Base-by-base conservation (phyloP, 2,797 vertebrate species). In the Phataginus tricuspis region DNA sequence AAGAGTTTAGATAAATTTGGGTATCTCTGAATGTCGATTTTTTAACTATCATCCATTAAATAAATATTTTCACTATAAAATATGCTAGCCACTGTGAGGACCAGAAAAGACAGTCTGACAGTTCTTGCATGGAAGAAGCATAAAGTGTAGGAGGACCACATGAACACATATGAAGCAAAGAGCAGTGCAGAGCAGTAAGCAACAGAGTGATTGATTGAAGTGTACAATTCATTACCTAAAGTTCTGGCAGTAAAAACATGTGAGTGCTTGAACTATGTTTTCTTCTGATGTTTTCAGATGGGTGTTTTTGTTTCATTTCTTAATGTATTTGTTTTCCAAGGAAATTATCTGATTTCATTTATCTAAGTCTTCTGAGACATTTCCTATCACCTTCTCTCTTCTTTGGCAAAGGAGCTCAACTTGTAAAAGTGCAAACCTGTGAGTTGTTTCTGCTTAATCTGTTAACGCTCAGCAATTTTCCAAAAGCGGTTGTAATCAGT, bases 291-390 rank as follows among this genome's bases (percentile, higher is more conserved):
- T 53, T 86, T 91, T 71, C 66, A 45, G 51, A 95, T 0, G 0
- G 0, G 21, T 69, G 16, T 69, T 96, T 97, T 88, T 77, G 57
- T 87, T 92, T 94, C 25, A 39, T 80, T 94, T 95, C 92, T 87
- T 82, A 55, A 95, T 68, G 78, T 39, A n/a, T 71, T 89, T 95
- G 92, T 95, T 95, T 94, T 94, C 87, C 75, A 91, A 82, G 69
- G 86, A 96, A 95, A 83, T 94, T 71, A 92, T 91, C 92, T 92
- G 85, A 85, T 89, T 85, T 90, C 69, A 85, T 94, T 94, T 74
- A 95, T 80, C 85, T 83, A 84, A 94, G 59, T 94, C 90, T 92
- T 92, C 75, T 39, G 84, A 96, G 84, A 92, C 57, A 71, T 94
- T 93, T 74, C 78, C 71, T 74, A 57, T 42, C 37, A 5, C 79